These are phyloP conservation scores for Colletes latitarsis DNA, from an alignment of 1,140 invertebrate species.

Conservation along the genomic window DNA sequence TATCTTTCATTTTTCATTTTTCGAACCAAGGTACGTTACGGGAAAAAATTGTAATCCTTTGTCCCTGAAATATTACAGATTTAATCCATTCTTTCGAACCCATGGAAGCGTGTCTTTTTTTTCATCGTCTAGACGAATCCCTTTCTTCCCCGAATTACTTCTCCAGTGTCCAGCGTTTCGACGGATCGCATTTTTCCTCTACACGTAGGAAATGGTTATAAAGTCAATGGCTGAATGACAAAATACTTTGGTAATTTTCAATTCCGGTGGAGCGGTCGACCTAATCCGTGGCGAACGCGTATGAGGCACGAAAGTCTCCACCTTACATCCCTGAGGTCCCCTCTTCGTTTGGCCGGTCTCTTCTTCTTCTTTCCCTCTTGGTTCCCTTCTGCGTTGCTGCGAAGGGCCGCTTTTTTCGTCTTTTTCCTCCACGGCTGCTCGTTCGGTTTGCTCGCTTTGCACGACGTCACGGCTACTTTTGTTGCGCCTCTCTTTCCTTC, in stretches of 20 bases:
- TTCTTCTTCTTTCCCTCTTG: conserved; percentile 49
- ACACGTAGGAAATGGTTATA: no score
- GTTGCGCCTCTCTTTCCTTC: conserved; percentile 67
- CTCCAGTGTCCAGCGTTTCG: no score
- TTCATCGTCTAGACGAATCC: no score
- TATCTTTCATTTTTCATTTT: no score
- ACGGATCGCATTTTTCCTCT: not conserved
- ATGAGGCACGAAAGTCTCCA: conserved; percentile 50
- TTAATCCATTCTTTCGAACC: no score
- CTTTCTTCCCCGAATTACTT: no score
- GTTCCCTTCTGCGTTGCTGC: conserved; percentile 59
- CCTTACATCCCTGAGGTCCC: conserved; percentile 61
- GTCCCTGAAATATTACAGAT: no score
- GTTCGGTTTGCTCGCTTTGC: conserved; percentile 61
- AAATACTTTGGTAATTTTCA: not conserved
- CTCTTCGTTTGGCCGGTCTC: conserved; percentile 42
- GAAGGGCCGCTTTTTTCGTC: conserved; percentile 59
- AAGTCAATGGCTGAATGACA: no score
- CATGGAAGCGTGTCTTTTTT: no score
- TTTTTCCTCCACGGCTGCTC: conserved; percentile 63
- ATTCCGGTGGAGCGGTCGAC: not conserved
- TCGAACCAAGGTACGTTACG: no score
- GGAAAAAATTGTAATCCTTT: no score
- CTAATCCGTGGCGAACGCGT: conserved; percentile 16
- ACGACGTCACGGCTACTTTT: conserved; percentile 72